Evolutionary conservation across 92 coral and sea anemone species (phyloP).

Genomic region (Pocillopora grandis): DNA sequence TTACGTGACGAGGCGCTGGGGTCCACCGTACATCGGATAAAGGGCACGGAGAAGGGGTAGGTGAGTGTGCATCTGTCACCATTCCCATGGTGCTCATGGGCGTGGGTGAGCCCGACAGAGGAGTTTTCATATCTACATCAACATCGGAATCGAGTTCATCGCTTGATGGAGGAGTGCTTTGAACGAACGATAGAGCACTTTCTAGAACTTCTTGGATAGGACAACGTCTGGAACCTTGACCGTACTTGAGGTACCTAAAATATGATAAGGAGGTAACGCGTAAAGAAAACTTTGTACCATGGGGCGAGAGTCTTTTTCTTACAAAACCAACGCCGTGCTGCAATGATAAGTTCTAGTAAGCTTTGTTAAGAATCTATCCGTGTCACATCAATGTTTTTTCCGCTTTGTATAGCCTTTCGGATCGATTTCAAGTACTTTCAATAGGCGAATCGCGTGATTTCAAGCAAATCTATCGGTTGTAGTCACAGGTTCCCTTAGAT

Average conservation of each 20-base stretch:
- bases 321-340: too few species aligned
- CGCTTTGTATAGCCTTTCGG: too few species aligned
- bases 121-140: slow-evolving; percentile 63
- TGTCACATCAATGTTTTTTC: too few species aligned
- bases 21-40: slow-evolving; percentile 57
- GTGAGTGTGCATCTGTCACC: slow-evolving; percentile 30
- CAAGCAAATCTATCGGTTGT: too few species aligned
- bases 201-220: slow-evolving; percentile 73
- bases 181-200: slow-evolving; percentile 66
- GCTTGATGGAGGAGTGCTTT: slow-evolving; percentile 51
- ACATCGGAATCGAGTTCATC: slow-evolving; percentile 64
- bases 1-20: slow-evolving; percentile 78
- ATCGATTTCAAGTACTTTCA: too few species aligned
- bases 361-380: too few species aligned
- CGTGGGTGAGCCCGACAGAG: slow-evolving; percentile 65
- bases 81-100: slow-evolving; percentile 25
- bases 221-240: slow-evolving; percentile 56
- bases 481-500: too few species aligned
- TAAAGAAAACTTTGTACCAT: too few species aligned
- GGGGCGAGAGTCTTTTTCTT: too few species aligned
- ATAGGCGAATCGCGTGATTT: too few species aligned
- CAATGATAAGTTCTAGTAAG: too few species aligned
- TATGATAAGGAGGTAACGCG: neutral
- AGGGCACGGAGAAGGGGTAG: slow-evolving; percentile 45
- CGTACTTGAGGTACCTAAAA: slow-evolving; percentile 70